phyloP scores from a whole-genome alignment of 2,797 vertebrate species.

The Scomberomorus guttatus region DNA sequence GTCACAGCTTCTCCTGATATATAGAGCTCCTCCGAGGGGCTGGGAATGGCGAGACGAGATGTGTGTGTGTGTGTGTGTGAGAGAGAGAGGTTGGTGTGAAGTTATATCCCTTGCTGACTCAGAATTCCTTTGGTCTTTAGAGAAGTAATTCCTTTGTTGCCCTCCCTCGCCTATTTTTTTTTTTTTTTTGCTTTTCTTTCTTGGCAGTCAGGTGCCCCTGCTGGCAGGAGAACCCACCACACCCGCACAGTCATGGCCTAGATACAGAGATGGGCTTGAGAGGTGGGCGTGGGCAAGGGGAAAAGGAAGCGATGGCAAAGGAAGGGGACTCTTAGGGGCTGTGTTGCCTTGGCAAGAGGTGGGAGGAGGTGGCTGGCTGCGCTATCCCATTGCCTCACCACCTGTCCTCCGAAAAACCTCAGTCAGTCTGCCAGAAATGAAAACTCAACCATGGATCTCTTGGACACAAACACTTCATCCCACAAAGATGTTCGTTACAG shows the following conservation, averaged over 20 bases:
- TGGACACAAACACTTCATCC: slow-evolving; percentile 35
- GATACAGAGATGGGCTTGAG: slow-evolving; percentile 66
- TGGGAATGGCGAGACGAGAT: slow-evolving; percentile 54
- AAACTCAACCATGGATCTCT: slow-evolving; percentile 55
- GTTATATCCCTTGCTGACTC: slow-evolving; percentile 77
- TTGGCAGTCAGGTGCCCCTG: slow-evolving; percentile 73
- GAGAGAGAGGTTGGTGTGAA: slow-evolving; percentile 27
- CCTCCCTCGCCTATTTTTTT: slow-evolving; percentile 15
- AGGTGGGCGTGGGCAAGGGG: slow-evolving; percentile 61
- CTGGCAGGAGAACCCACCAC: slow-evolving; percentile 75
- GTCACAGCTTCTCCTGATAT: slow-evolving; percentile 68
- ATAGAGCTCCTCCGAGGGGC: slow-evolving; percentile 52
- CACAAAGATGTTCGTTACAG: slow-evolving; percentile 36
- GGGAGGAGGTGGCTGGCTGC: slow-evolving; percentile 75
- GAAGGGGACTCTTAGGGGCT: slow-evolving; percentile 65
- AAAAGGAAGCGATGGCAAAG: slow-evolving; percentile 55
- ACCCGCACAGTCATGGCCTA: slow-evolving; percentile 73
- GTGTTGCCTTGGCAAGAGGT: slow-evolving; percentile 78
- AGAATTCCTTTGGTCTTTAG: slow-evolving; percentile 74
- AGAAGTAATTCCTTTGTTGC: slow-evolving; percentile 71
- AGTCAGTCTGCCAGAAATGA: slow-evolving; percentile 58
- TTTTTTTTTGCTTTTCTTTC: slow-evolving; percentile 52
- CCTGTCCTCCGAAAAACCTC: slow-evolving; percentile 78
- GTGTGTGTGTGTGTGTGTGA: slow-evolving; percentile 25
- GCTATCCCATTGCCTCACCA: slow-evolving; percentile 82